Evolutionary conservation across 2,888 invertebrate genomes (phyloP).

Genomic region (Noctua pronuba): DNA sequence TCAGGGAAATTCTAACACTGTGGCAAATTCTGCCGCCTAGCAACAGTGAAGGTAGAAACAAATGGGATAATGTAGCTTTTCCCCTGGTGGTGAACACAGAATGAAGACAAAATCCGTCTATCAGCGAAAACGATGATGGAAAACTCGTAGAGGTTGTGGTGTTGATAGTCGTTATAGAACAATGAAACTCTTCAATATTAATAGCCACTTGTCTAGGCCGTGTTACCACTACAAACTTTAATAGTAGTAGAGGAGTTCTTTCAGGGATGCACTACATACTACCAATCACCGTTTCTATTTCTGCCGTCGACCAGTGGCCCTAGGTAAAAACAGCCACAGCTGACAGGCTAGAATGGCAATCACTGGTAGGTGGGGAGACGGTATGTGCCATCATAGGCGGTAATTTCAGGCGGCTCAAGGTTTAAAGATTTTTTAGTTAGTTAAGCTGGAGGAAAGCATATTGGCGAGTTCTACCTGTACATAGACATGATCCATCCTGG

Average conservation of each 20-base stretch:
- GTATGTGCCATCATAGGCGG: not conserved
- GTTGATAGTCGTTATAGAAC: not conserved
- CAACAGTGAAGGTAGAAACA: no score
- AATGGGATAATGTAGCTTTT: not conserved
- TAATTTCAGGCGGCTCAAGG: not conserved
- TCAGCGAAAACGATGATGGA: not conserved
- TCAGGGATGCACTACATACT: not conserved
- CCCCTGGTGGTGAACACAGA: not conserved
- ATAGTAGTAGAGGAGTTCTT: not conserved
- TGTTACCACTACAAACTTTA: not conserved
- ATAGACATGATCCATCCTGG: constrained; percentile 94
- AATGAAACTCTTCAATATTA: not conserved
- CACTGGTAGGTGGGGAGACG: not conserved
- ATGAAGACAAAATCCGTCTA: not conserved
- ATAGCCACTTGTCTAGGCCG: not conserved
- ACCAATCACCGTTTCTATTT: not conserved
- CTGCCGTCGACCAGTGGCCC: not conserved
- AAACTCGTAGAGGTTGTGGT: not conserved
- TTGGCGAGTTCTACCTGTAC: constrained; percentile 86
- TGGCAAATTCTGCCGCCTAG: no score
- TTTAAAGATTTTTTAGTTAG: no score
- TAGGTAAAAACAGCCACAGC: not conserved
- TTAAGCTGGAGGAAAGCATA: not conserved
- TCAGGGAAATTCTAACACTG: no score
- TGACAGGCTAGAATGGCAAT: not conserved